These are phyloP conservation scores for Electrona antarctica DNA, from an alignment of 2,113 vertebrate species.

Conservation along the genomic window DNA sequence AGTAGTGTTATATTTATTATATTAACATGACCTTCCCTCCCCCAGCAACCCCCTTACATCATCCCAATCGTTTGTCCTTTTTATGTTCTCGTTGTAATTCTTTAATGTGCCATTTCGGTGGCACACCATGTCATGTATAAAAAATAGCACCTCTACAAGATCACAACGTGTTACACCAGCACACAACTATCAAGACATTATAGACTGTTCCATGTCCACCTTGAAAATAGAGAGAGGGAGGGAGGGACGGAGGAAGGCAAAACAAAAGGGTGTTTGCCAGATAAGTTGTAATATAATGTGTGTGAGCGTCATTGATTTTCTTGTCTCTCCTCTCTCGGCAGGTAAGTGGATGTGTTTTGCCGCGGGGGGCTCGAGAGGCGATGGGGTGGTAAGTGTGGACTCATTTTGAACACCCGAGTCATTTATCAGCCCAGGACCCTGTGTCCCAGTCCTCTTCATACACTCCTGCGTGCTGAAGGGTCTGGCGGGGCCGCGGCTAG, in stretches of 20 bases:
- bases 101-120: no score
- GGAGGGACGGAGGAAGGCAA: constrained; percentile 51
- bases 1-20: no score
- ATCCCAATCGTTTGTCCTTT: no score
- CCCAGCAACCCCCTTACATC: no score
- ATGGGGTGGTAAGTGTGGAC: constrained; percentile 65
- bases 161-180: no score
- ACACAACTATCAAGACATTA: no score
- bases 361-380: constrained; percentile 55
- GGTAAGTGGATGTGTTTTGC: constrained; percentile 77
- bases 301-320: constrained; percentile 75
- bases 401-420: constrained; percentile 53
- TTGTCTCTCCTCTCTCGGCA: constrained; percentile 70
- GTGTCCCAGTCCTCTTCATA: constrained; percentile 39
- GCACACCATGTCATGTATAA: no score
- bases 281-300: constrained; percentile 64
- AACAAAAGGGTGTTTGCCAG: constrained; percentile 21
- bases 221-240: background rate
- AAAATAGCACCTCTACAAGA: no score
- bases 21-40: no score
- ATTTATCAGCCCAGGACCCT: constrained; percentile 62
- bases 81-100: no score
- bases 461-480: constrained; percentile 36
- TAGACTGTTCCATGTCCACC: background rate
- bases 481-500: background rate